Conservation (phyloP, 2,888 invertebrate genomes). For the Hesperia comma region DNA sequence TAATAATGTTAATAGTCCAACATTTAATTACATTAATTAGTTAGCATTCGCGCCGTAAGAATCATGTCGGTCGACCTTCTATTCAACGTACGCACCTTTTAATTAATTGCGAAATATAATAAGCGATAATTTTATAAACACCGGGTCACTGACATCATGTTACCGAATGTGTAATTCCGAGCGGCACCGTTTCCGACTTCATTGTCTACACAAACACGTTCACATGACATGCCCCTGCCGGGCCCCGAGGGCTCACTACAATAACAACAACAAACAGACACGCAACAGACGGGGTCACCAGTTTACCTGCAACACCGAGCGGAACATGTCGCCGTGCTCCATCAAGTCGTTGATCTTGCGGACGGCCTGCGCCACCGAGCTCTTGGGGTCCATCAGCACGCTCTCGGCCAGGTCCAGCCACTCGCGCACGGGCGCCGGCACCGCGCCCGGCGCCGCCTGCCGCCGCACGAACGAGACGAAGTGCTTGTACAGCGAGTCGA, state of each 20-base stretch:
- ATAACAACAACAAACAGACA: background rate
- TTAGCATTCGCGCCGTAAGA: too few species aligned
- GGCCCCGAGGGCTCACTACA: background rate
- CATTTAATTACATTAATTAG: too few species aligned
- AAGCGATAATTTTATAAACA: constrained; percentile 39
- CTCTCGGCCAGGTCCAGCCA: constrained; percentile 87
- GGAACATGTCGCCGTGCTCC: constrained; percentile 86
- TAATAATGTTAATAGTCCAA: too few species aligned
- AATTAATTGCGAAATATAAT: constrained; percentile 9
- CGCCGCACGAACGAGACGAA: constrained; percentile 85
- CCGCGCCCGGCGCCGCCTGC: constrained; percentile 66
- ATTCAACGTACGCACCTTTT: background rate
- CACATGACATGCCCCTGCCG: constrained; percentile 28
- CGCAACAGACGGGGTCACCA: background rate
- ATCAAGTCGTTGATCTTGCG: constrained; percentile 85
- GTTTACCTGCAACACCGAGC: constrained; percentile 86
- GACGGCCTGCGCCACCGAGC: constrained; percentile 83
- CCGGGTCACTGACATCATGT: constrained; percentile 47
- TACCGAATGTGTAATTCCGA: constrained; percentile 43
- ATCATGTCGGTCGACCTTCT: background rate
- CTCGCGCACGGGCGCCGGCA: constrained; percentile 66
- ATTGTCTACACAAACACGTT: constrained; percentile 28
- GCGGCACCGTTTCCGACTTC: constrained; percentile 33
- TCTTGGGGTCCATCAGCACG: constrained; percentile 85
- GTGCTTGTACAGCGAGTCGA: constrained; percentile 87